These are phyloP conservation scores for Stichodactyla mertensii DNA, from an alignment of 64 coral and sea anemone species.

Conservation along the genomic window DNA sequence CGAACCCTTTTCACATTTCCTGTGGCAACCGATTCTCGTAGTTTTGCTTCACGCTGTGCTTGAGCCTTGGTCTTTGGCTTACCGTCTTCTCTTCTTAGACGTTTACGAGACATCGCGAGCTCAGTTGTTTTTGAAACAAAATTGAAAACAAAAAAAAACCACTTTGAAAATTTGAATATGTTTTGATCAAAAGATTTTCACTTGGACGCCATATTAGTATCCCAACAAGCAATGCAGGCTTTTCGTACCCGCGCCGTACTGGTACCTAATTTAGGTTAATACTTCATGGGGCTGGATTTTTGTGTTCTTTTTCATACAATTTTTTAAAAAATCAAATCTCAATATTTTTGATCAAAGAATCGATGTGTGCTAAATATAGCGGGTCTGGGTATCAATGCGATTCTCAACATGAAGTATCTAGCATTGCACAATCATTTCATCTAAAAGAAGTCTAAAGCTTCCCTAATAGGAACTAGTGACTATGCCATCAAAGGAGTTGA, in stretches of 20 bases:
- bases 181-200: conserved; percentile 27
- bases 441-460: too few species aligned
- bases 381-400: too few species aligned
- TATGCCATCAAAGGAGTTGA: too few species aligned
- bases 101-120: conserved; percentile 5
- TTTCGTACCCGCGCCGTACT: not conserved
- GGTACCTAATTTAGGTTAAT: not conserved
- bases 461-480: too few species aligned
- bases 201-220: conserved; percentile 20
- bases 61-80: not conserved
- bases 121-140: not conserved
- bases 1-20: conserved; percentile 78
- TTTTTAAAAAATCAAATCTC: not conserved
- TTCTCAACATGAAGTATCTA: too few species aligned
- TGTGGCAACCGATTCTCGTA: conserved; percentile 68
- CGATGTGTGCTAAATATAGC: not conserved
- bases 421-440: too few species aligned
- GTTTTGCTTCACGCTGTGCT: not conserved
- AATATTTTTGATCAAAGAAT: not conserved
- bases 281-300: not conserved
- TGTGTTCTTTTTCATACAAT: not conserved
- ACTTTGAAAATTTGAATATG: not conserved
- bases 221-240: not conserved
- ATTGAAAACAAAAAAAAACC: not conserved
- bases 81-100: not conserved